A percentile compares a stretch with the other conserved stretches of the same genome.
phyloP scores from a whole-genome alignment of 2,888 invertebrate genomes.

The Bimastos eiseni region DNA sequence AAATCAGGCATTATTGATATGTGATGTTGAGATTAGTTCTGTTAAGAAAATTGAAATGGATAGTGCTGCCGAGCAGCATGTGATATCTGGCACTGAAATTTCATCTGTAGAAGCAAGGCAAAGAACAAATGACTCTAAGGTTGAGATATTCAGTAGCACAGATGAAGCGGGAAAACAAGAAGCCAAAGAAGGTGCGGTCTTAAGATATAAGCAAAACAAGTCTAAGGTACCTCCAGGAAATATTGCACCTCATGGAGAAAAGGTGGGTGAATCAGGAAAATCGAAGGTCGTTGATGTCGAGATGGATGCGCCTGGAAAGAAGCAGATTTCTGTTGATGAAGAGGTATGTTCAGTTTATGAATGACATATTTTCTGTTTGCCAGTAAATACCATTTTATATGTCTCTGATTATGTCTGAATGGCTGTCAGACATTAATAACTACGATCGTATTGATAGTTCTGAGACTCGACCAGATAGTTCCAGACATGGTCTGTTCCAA shows the following conservation, averaged over 20 bases:
- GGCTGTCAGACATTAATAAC: too few relatives aligned
- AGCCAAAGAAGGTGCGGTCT: not conserved
- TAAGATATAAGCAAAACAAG: not conserved
- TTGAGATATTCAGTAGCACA: not conserved
- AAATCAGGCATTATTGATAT: not conserved
- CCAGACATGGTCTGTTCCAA: too few relatives aligned
- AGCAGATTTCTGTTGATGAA: not conserved
- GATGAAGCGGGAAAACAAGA: not conserved
- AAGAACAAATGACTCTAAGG: not conserved
- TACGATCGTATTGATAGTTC: too few relatives aligned
- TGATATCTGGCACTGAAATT: not conserved
- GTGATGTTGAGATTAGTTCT: not conserved
- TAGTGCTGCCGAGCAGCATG: not conserved
- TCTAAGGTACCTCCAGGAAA: not conserved
- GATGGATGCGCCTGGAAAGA: not conserved
- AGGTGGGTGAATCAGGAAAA: not conserved
- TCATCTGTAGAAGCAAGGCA: not conserved
- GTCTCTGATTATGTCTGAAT: too few relatives aligned
- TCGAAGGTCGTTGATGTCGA: not conserved
- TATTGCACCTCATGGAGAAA: not conserved
- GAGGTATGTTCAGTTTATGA: not conserved
- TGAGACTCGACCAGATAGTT: too few relatives aligned
- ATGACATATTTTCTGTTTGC: not conserved
- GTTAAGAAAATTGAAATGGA: not conserved
- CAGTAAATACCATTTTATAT: not conserved